Conservation (phyloP, 2,113 vertebrate species). For the Glaucomys volans region DNA sequence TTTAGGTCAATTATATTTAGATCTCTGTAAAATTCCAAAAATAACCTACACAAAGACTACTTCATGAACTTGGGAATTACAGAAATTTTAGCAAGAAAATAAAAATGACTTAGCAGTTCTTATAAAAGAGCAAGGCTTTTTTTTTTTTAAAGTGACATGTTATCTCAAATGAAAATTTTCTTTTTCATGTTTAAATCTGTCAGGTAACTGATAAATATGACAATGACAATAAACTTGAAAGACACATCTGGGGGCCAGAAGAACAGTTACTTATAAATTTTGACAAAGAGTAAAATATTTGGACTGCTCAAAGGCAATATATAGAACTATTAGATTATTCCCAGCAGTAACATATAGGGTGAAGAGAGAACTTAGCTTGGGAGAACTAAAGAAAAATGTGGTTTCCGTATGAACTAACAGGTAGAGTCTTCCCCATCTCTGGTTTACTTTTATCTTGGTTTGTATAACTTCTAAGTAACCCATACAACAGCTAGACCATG, state of each 20-base stretch:
- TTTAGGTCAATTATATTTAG: neutral
- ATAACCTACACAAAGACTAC: neutral
- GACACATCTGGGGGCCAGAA: neutral
- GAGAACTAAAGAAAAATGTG: neutral
- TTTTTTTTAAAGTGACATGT: neutral
- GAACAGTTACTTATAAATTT: neutral
- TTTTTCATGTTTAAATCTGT: neutral
- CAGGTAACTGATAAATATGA: neutral
- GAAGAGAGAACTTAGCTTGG: neutral
- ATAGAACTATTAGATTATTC: neutral
- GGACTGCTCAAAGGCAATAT: neutral
- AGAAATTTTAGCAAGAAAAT: neutral
- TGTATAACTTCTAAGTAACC: neutral
- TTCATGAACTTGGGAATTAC: neutral
- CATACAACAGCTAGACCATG: neutral
- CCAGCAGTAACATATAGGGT: neutral
- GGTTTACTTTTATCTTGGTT: neutral
- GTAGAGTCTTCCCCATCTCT: neutral
- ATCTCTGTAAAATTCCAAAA: neutral
- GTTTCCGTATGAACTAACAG: neutral
- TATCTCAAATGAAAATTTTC: neutral
- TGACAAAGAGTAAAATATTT: neutral
- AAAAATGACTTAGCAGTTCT: neutral
- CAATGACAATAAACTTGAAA: neutral
- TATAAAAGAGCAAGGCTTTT: neutral